Evolutionary conservation across 2,888 invertebrate genomes (phyloP).

Genomic region (Aspidiotus rigidus): DNA sequence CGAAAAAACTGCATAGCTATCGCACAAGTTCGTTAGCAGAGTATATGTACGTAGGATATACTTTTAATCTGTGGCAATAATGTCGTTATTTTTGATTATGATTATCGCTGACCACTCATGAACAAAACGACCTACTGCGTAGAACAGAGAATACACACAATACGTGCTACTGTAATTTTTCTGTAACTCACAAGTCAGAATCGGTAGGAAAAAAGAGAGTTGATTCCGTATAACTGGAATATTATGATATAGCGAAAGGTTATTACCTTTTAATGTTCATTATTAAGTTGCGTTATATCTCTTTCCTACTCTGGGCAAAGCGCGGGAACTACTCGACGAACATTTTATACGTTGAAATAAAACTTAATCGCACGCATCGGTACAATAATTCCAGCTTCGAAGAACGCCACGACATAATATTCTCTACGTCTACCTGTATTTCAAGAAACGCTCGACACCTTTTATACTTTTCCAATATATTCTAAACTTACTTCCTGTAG

Average conservation of each 20-base stretch:
- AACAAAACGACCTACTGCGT: too few relatives aligned
- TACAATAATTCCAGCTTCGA: conserved; percentile 18
- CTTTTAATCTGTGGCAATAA: too few relatives aligned
- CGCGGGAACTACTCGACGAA: too few relatives aligned
- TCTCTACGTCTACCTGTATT: conserved; percentile 25
- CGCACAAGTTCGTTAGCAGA: too few relatives aligned
- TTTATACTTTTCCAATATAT: conserved; percentile 16
- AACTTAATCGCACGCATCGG: conserved; percentile 8
- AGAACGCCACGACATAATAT: conserved; percentile 14
- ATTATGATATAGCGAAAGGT: conserved; percentile 25
- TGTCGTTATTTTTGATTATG: too few relatives aligned
- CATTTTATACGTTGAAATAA: background rate
- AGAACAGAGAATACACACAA: too few relatives aligned
- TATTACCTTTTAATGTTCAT: conserved; percentile 26
- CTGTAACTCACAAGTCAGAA: too few relatives aligned
- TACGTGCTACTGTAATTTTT: too few relatives aligned
- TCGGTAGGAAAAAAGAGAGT: conserved; percentile 25
- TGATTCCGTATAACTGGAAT: conserved; percentile 31
- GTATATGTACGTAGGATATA: too few relatives aligned
- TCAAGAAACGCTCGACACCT: conserved; percentile 29
- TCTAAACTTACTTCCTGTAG: conserved; percentile 20
- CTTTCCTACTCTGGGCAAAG: background rate
- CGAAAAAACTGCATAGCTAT: too few relatives aligned
- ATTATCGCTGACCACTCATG: too few relatives aligned
- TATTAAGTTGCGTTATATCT: background rate